These are phyloP conservation scores for Pseudomyrmex sp. DNA, from an alignment of 1,140 invertebrate genomes.

Conservation along the genomic window DNA sequence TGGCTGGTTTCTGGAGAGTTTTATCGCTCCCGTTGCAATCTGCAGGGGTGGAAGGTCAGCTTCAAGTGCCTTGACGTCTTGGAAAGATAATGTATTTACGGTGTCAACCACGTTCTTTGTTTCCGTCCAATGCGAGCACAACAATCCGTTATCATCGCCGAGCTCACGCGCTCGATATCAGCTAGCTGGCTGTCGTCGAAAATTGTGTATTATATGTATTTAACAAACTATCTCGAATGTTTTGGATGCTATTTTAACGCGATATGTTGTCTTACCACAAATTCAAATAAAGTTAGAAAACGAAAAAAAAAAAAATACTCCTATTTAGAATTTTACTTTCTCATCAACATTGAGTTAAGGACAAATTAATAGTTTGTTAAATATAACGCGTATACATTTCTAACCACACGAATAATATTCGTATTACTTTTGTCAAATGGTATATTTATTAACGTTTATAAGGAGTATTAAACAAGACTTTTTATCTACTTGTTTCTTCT, in stretches of 20 bases:
- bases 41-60: slow-evolving; percentile 32
- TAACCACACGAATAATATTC: too few species aligned
- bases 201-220: slow-evolving; percentile 9
- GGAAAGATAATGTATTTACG: slow-evolving; percentile 26
- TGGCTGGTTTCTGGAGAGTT: neutral
- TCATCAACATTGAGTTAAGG: too few species aligned
- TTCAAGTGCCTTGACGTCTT: slow-evolving; percentile 7
- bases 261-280: neutral
- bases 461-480: too few species aligned
- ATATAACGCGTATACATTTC: too few species aligned
- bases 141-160: neutral
- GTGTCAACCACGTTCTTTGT: slow-evolving; percentile 39
- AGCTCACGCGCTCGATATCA: neutral
- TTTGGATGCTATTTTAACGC: neutral
- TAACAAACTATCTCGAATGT: neutral
- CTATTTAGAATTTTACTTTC: too few species aligned
- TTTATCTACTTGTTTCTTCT: too few species aligned
- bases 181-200: neutral
- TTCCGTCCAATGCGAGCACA: neutral
- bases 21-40: slow-evolving; percentile 26
- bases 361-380: too few species aligned
- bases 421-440: too few species aligned
- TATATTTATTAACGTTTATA: too few species aligned
- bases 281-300: too few species aligned
- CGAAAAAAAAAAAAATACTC: too few species aligned